These are phyloP conservation scores for Beroe forskalii DNA, from an alignment of 37 sponge, comb jelly and placozoan genomes.

Conservation along the genomic window DNA sequence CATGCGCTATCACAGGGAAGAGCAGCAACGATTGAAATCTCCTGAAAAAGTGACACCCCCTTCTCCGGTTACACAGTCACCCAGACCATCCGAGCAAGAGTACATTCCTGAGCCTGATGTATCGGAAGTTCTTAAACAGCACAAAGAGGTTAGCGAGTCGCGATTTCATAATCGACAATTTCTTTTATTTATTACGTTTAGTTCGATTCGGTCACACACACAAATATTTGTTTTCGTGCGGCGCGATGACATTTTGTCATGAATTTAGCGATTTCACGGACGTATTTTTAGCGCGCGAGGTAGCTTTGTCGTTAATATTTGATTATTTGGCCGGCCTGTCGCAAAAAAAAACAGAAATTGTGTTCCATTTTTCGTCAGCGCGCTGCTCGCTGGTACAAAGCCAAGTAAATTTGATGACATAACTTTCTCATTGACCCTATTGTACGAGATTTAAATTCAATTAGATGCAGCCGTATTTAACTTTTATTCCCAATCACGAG, in stretches of 20 bases:
- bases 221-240: not conserved
- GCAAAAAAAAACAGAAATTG: not conserved
- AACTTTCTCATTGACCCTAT: no score
- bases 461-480: no score
- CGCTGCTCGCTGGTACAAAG: no score
- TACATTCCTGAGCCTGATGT: constrained; percentile 11
- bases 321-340: not conserved
- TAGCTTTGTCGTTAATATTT: no score
- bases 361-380: no score
- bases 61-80: not conserved
- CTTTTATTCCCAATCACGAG: no score
- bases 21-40: constrained; percentile 34
- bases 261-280: not conserved
- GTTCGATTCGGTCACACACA: not conserved
- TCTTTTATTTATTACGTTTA: no score
- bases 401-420: no score
- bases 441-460: no score
- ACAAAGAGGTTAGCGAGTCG: constrained; percentile 23
- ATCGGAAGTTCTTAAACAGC: not conserved
- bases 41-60: not conserved
- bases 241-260: not conserved
- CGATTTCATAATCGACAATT: no score
- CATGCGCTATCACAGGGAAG: constrained; percentile 50
- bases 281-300: not conserved
- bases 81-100: not conserved